Evolutionary conservation across 2,113 vertebrate species (phyloP).

Genomic region (Mobula birostris): DNA sequence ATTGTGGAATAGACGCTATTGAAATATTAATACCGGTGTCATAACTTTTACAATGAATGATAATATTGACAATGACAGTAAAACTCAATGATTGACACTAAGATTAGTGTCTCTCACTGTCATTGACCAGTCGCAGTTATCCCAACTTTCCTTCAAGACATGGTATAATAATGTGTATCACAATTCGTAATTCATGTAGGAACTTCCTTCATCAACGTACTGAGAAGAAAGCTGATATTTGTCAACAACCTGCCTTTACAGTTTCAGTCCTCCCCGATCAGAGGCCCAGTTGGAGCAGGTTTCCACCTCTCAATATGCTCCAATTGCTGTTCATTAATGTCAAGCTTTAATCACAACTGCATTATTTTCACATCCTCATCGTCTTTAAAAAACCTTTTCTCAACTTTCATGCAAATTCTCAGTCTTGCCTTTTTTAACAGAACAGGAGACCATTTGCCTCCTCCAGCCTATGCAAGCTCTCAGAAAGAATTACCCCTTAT

Average conservation of each 20-base stretch:
- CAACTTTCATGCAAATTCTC: background rate
- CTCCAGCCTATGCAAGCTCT: no score
- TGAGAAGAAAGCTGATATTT: conserved; percentile 13
- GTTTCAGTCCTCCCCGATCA: background rate
- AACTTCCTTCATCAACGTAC: background rate
- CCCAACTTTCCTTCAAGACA: background rate
- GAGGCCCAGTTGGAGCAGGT: background rate
- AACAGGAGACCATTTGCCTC: no score
- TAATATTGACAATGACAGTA: background rate
- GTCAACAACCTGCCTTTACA: background rate
- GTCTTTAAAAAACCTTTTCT: background rate
- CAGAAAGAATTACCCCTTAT: background rate
- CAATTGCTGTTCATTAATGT: background rate
- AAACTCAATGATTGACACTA: background rate
- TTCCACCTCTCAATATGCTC: background rate
- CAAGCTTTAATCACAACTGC: background rate
- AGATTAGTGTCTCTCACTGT: background rate
- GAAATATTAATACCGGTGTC: background rate
- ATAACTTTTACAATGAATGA: background rate
- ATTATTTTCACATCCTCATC: background rate
- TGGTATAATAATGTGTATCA: background rate
- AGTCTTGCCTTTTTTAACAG: background rate
- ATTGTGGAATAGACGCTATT: background rate
- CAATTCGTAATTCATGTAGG: background rate
- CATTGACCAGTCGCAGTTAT: background rate